Evolutionary conservation across 2,888 invertebrate species (phyloP), one percentile per base, ranked within the genome.

Genomic region (Lamellibrachia satsuma): DNA sequence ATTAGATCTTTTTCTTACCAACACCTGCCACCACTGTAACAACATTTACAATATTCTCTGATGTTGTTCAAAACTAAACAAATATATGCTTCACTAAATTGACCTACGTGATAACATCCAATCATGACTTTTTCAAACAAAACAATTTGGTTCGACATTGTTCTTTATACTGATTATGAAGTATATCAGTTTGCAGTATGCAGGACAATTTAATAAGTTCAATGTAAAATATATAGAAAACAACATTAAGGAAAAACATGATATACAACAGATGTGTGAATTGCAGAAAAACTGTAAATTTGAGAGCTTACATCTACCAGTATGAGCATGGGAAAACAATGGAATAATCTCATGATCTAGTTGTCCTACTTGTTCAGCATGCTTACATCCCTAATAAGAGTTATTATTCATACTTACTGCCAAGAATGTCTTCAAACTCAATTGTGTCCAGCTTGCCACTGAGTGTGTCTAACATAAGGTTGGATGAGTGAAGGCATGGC

Each of bases 401-500:
- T n/a, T 91, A 91, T 91, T 93, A 91, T 92, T 75, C 60, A n/a
- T 27, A 52, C 92, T 94, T 94, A 96, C 96, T 95, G 94, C 95
- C 95, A 8, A 96, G 94, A 92, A 96, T 94, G 94, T 96, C 96
- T 60, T 95, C 95, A 94, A 96, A 96, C 60, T 95, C 96, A 51
- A 97, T 95, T 4, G 94, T 94, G 92, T 96, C 96, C 94, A 97
- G 96, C 52, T 95, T 94, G 7, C 97, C 97, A 57, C 95, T 95
- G 90, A 97, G 94, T 39, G 96, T 96, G 94, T 97, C 96, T 60
- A 95, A 92, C 96, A 97, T 95, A 3, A 97, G 92, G 93, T 96
- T 96, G 52, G 97, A 97, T 92, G 96, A 96, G 55, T 95, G 95
- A 92, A 97, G 94, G 92, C 96, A 96, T 7, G 97, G 96, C 90